Base-by-base conservation (phyloP, 2,888 invertebrate genomes). In the Mongoloraphidia duomilia region DNA sequence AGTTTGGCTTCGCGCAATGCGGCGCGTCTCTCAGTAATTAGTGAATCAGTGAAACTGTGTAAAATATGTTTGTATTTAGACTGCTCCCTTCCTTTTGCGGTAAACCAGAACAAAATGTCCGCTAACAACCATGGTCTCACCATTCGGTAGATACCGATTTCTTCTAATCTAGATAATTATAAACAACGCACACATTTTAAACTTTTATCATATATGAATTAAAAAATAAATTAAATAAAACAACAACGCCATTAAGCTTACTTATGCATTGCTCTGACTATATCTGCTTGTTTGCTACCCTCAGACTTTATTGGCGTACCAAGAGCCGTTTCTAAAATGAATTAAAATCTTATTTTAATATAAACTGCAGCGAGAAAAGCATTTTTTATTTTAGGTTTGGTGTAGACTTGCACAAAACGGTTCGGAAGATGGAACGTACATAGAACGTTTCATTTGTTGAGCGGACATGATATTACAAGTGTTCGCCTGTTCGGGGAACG, bases 41-140 rank as follows among this genome's bases (percentile, higher is more conserved):
- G 70, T 55, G 66, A 62, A 51, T 63, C 61, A 2, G 73, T 72
- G 54, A 75, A 74, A 10, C 57, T 58, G 54, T 74, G 72, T 17
- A 76, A 61, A 13, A 68, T 61, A 13, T 62, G 56, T 33, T 73
- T 57, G 49, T 66, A 65, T 47, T 62, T 59, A 5, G 64, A 60
- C 53, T 69, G 65, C 48, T 65, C 61, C 47, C 60, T 62, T 1
- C 70, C 70, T 35, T 58, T 57, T 50, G 47, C 58, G 2, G 65
- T 52, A 12, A 60, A 52, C 44, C 63, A 58, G 59, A 65, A 74
- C 9, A 73, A 50, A 8, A 64, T 60, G 37, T 69, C 64, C 2
- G 65, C 58, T 64, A 69, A 69, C 8, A 66, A 58, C 72, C 72
- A 73, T 0, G 73, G 72, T 13, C 47, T 47, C 10, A 52, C 44